Evolutionary conservation across 2,113 vertebrate species (phyloP).

Genomic region (Leiothrix lutea): DNA sequence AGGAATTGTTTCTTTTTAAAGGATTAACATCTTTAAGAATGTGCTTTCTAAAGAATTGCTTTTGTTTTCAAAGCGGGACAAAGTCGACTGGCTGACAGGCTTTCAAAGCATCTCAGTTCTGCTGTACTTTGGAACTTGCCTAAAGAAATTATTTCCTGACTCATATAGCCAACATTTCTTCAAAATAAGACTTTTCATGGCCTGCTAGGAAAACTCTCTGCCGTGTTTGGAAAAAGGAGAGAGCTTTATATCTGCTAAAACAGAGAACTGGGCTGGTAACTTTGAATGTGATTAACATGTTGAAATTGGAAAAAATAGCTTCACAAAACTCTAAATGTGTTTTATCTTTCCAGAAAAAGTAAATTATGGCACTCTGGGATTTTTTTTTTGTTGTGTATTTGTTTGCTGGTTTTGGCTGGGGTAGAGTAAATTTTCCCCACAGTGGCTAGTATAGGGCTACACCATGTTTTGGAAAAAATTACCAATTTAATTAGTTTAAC

Average conservation of each 20-base stretch:
- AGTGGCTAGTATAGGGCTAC: not conserved
- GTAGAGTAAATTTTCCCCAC: not conserved
- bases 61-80: constrained; percentile 19
- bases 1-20: constrained; percentile 22
- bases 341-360: not conserved
- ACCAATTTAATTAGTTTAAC: not conserved
- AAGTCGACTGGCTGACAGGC: not conserved
- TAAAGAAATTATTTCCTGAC: not conserved
- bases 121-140: not conserved
- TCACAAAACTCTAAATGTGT: not conserved
- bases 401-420: not conserved
- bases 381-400: not conserved
- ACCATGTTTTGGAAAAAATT: not conserved
- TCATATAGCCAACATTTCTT: not conserved
- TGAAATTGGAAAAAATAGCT: not conserved
- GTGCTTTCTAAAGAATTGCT: not conserved
- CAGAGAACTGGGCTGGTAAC: not conserved
- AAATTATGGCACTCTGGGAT: not conserved
- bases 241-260: not conserved
- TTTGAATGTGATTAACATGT: not conserved
- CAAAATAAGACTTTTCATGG: not conserved
- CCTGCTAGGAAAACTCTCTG: not conserved
- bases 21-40: constrained; percentile 1
- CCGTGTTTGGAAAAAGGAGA: not conserved
- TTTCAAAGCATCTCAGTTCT: constrained; percentile 1